A percentile compares a stretch with the other conserved stretches of the same genome.
Conservation (phyloP, 1,140 invertebrate species). For the Augochlora pura region DNA sequence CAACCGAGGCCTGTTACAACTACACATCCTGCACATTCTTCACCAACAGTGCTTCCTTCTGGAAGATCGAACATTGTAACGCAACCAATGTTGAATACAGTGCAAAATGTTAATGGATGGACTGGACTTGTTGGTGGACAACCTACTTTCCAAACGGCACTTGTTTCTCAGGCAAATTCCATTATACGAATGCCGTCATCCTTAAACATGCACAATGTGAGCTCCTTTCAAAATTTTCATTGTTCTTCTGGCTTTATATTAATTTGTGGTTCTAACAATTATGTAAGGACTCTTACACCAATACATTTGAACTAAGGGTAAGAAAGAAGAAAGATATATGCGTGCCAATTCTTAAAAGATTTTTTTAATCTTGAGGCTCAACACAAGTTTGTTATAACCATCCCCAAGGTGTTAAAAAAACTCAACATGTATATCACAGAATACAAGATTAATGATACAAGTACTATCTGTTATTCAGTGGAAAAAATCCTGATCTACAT, state of each 20-base stretch:
- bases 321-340: not conserved
- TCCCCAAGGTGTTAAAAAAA: too few relatives aligned
- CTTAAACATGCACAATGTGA: constrained; percentile 76
- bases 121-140: constrained; percentile 79
- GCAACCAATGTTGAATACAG: constrained; percentile 72
- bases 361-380: too few relatives aligned
- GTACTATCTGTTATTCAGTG: too few relatives aligned
- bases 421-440: too few relatives aligned
- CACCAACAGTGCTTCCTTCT: constrained; percentile 69
- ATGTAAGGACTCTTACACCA: not conserved
- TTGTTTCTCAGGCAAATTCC: constrained; percentile 72
- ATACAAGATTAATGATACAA: too few relatives aligned
- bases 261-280: not conserved
- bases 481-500: too few relatives aligned
- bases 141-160: constrained; percentile 75
- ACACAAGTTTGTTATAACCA: too few relatives aligned
- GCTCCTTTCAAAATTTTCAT: constrained; percentile 27
- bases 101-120: constrained; percentile 78
- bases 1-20: constrained; percentile 69
- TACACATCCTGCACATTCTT: constrained; percentile 70
- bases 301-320: not conserved
- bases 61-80: constrained; percentile 66
- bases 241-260: not conserved
- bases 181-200: constrained; percentile 73
- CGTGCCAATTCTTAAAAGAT: too few relatives aligned